A percentile compares a stretch with the other conserved stretches of the same genome.
Evolutionary conservation across 2,113 vertebrate genomes (phyloP).

Genomic region (Mastomys coucha): DNA sequence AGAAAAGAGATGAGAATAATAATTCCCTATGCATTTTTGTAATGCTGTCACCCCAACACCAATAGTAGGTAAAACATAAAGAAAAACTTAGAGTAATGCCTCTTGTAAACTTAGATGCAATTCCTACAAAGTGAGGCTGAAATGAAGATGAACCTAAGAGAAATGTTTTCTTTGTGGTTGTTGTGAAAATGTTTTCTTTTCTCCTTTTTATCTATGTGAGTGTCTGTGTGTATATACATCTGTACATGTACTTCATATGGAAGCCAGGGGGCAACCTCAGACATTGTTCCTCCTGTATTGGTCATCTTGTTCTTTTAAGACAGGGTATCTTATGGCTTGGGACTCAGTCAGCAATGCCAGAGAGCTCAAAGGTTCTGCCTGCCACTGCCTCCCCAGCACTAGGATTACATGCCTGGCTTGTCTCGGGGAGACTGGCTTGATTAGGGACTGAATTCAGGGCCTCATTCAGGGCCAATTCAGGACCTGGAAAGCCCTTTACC

Average conservation of each 20-base stretch:
- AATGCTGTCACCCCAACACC: not conserved
- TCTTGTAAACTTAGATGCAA: not conserved
- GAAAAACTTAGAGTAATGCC: not conserved
- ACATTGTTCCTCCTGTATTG: not conserved
- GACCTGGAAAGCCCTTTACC: not conserved
- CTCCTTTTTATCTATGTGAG: not conserved
- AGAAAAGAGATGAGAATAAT: not conserved
- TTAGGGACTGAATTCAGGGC: too few relatives aligned
- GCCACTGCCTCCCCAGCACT: not conserved
- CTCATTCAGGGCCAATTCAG: too few relatives aligned
- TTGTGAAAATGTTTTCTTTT: constrained; percentile 8
- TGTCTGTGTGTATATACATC: not conserved
- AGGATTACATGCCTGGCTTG: not conserved
- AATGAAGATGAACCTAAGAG: constrained; percentile 1
- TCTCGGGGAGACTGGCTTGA: too few relatives aligned
- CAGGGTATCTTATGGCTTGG: not conserved
- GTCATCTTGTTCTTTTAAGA: not conserved
- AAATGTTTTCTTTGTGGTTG: constrained; percentile 3
- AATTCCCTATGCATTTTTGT: not conserved
- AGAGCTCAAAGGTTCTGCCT: not conserved
- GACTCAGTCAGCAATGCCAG: not conserved
- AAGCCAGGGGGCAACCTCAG: not conserved
- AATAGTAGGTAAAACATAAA: not conserved
- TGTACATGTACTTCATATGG: not conserved
- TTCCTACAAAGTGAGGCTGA: constrained; percentile 29